Evolutionary conservation across 2,888 invertebrate genomes (phyloP), one percentile per base, ranked within the genome.

Genomic region (Rhorus exstirpatorius): DNA sequence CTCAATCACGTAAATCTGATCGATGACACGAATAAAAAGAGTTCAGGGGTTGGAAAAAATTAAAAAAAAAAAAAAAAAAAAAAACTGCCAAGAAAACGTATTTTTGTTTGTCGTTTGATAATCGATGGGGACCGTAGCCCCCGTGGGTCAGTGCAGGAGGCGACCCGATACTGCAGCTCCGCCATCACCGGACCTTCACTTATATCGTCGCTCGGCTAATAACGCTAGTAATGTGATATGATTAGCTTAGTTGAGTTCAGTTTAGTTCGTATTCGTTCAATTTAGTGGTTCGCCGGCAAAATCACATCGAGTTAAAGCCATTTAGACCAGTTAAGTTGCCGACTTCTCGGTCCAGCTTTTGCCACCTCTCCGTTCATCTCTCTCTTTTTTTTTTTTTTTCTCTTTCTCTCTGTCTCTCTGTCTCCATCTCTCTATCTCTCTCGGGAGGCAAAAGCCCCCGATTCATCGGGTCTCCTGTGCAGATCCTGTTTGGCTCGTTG

Each of bases 241-340:
- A 92, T 92, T 92, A 92, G 92, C 91, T 92, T 90, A 92, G 92
- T 92, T 92, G 92, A 92, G 92, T 91, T 92, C 92, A 92, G 92
- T 92, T 92, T 92, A 92, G 92, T 92, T 92, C 92, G 90, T 92
- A 92, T 92, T 92, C 91, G 91, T 92, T 92, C 92, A 92, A 92
- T 92, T 92, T 91, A 92, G 91, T 90, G 90, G 91, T 92, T 92
- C 91, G 90, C 89, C 91, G 90, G 91, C 91, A 92, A 92, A 92
- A 92, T 92, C 92, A 92, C 92, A 90, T 91, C 92, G 89, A 92
- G 91, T 92, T 92, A 92, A 92, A 91, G 86, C 91, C 90, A 92
- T 92, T 92, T 91, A 92, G 91, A 89, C 91, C 89, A 91, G 91
- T 92, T 91, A 91, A 92, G 90, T 91, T 90, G 89, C 89, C 89